Base-by-base conservation (phyloP, 1,140 invertebrate species). In the Penaeus indicus region DNA sequence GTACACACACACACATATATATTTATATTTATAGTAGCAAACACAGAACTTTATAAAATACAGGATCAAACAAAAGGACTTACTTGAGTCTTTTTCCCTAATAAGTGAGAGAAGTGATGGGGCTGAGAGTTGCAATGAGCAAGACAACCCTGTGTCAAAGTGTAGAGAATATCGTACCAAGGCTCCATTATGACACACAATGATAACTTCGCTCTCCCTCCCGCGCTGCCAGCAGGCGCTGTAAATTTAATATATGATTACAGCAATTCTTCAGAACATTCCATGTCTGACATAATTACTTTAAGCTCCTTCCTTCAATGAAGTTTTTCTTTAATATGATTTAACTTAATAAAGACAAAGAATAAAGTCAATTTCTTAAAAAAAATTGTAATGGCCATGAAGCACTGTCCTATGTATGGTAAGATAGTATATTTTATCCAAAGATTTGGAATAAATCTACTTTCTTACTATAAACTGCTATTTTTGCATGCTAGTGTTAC, bases 81-180 rank as follows among this genome's bases (percentile, higher is more conserved):
- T 88, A 88, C 86, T 84, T 83, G 86, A 88, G 32, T 88, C 86
- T 63, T 64, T 88, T 67, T 88, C 86, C 47, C 86, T 88, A 21
- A 88, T 88, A 10, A 88, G 81, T n/a, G 86, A 77, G 22, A 88
- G 86, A 25, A 88, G 86, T 61, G 86, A 88, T 22, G 86, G 81
- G n/a, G 86, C 86, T 62, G 86, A 88, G 63, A 88, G 60, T 80
- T 88, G 86, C 25, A 88, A 72, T 61, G 86, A 88, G 32, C 86
- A 88, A 8, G 86, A 88, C 3, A 88, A 67, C 18, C 86, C 86
- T 13, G 86, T 88, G 32, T 88, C 86, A 78, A 88, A 88, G 81
- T 88, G 86, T 16, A 88, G n/a, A 3, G 86, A 84, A 72, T 88
- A 88, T 19, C 86, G 80, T 3, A 88, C 60, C 80, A 88, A 72